phyloP scores from a whole-genome alignment of 2,113 vertebrate species.

The Craseonycteris thonglongyai region DNA sequence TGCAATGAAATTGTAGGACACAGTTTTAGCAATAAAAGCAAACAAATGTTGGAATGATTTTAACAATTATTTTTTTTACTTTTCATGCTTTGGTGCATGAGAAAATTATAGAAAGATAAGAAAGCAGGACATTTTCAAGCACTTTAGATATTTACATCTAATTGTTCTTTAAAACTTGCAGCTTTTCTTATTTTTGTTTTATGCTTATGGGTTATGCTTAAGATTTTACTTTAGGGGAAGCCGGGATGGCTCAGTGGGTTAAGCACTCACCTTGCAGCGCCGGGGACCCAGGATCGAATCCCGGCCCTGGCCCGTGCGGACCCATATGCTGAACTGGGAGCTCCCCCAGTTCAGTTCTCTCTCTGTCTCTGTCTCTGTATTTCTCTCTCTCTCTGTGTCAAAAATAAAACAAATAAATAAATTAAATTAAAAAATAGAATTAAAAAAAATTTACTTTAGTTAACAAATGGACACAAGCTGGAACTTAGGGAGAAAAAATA shows the following conservation, averaged over 20 bases:
- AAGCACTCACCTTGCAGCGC: no score
- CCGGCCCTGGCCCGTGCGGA: no score
- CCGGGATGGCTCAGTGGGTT: no score
- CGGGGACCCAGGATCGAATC: no score
- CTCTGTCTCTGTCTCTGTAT: no score
- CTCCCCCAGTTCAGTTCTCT: no score
- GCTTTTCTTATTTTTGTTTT: constrained; percentile 31
- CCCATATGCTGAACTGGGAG: no score
- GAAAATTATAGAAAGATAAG: constrained; percentile 31
- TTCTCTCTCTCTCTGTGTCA: no score
- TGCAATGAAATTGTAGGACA: neutral
- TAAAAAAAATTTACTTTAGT: constrained; percentile 40
- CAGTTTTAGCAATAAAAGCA: neutral
- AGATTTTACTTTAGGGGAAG: constrained; percentile 39
- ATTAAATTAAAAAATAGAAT: no score
- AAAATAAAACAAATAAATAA: no score
- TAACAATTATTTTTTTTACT: neutral
- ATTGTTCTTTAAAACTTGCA: constrained; percentile 8
- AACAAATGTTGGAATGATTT: constrained; percentile 20
- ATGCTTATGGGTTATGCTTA: neutral
- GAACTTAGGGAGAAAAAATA: neutral
- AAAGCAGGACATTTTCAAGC: neutral
- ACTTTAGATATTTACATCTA: neutral
- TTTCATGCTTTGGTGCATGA: constrained; percentile 11
- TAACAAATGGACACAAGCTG: constrained; percentile 17